Percentiles rank a stretch among this genome's conserved stretches.
These are phyloP conservation scores for Lacanobia wlatinum DNA, from an alignment of 2,888 invertebrate species.

Conservation along the genomic window DNA sequence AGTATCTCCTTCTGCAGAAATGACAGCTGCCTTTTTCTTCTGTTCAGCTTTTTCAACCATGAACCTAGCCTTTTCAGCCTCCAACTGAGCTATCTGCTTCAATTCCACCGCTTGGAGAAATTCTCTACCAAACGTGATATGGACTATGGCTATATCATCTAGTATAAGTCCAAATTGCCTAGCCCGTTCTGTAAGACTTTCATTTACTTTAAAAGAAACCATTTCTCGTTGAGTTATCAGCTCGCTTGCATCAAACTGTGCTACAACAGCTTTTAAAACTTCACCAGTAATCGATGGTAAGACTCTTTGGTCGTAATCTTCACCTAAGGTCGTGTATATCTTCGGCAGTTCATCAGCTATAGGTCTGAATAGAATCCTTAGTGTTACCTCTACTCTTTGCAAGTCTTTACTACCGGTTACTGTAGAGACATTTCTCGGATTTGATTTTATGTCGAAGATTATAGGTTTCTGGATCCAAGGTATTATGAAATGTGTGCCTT, in stretches of 20 bases:
- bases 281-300: slow-evolving; percentile 98
- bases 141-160: slow-evolving; percentile 61
- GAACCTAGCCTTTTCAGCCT: slow-evolving; percentile 98
- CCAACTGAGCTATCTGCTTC: slow-evolving; percentile 99
- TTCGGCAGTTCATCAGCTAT: slow-evolving; percentile 95
- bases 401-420: slow-evolving; percentile 98
- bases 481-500: slow-evolving; percentile 98
- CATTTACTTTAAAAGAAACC: slow-evolving; percentile 69
- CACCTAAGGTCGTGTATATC: slow-evolving; percentile 97
- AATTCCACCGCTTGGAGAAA: slow-evolving; percentile 98
- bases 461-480: slow-evolving; percentile 99
- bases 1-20: slow-evolving; percentile 98
- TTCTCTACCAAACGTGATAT: slow-evolving; percentile 90
- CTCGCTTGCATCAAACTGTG: slow-evolving; percentile 99
- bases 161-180: slow-evolving; percentile 61
- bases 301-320: slow-evolving; percentile 98
- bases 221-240: slow-evolving; percentile 98
- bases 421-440: slow-evolving; percentile 97
- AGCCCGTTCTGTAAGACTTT: slow-evolving; percentile 58
- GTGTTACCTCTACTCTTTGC: slow-evolving; percentile 98
- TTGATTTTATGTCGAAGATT: slow-evolving; percentile 97
- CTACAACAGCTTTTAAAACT: slow-evolving; percentile 98
- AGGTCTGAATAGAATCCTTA: slow-evolving; percentile 97
- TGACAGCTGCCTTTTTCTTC: slow-evolving; percentile 95
- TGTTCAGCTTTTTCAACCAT: slow-evolving; percentile 99